Evolutionary conservation across 2,113 vertebrate genomes (phyloP), one percentile per base, ranked within the genome.

Genomic region (Larimichthys crocea): DNA sequence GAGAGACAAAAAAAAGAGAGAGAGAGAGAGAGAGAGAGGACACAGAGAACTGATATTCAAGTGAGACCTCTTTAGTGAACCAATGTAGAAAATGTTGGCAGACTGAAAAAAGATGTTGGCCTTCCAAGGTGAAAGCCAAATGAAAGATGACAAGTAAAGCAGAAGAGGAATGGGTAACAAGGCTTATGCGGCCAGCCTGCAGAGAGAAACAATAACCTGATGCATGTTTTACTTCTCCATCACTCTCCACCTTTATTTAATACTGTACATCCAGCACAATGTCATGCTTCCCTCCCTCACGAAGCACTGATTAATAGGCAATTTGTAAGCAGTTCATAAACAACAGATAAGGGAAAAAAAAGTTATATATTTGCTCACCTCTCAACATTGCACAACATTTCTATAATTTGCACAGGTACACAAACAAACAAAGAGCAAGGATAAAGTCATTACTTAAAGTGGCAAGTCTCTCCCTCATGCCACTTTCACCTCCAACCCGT

Each of bases 61-160:
- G 81, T 65, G 55, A 19, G 55, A 57, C 42, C 57, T 61, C 62
- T 65, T 81, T 81, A 31, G 62, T 67, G 72, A 89, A 84, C 66
- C 69, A 86, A 79, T 78, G 87, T 73, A 71, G 72, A 80, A 79
- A 89, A 81, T 76, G 74, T 82, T 72, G 82, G 79, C 78, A 74
- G 82, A 65, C 80, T 82, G 64, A 77, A 86, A 80, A 87, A 88
- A 88, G 86, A 84, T 63, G 65, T 80, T 11, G 40, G 70, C 31
- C 82, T 75, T 80, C 85, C 87, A 91, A 89, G 89, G 90, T 90
- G 78, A 90, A 83, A 88, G 66, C 79, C 83, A 83, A 90, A 85
- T 76, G 55, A 71, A 83, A 90, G 83, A 92, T 88, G 89, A 92
- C 87, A 89, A 73, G 61, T 60, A 82, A 79, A 74, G 67, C 74